Conservation (phyloP, 2,888 invertebrate genomes). For the Archips xylosteana region DNA sequence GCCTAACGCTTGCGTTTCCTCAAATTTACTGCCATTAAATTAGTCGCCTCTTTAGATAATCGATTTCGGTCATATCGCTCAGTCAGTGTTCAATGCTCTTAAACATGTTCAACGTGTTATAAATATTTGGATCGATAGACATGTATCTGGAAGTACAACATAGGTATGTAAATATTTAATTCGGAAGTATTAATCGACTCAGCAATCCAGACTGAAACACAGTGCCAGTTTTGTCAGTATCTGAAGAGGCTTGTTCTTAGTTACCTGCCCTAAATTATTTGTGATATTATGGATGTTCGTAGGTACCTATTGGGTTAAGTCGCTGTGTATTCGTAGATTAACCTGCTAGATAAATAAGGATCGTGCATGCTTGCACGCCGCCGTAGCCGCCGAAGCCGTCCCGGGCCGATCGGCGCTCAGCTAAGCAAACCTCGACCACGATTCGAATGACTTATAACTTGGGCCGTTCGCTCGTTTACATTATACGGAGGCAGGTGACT, state of each 20-base stretch:
- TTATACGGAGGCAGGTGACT: too few relatives aligned
- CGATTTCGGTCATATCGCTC: constrained; percentile 3
- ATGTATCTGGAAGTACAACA: constrained; percentile 15
- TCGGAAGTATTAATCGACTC: constrained; percentile 39
- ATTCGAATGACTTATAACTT: too few relatives aligned
- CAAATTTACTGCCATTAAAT: constrained; percentile 78
- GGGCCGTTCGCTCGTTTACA: too few relatives aligned
- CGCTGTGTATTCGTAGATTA: constrained; percentile 39
- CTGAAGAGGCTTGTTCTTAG: constrained; percentile 74
- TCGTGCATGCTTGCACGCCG: constrained; percentile 44
- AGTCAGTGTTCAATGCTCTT: not conserved
- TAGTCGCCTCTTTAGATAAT: constrained; percentile 76
- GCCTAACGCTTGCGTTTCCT: constrained; percentile 50
- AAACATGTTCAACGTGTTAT: constrained; percentile 19
- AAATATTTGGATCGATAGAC: not conserved
- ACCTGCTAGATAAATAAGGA: constrained; percentile 39
- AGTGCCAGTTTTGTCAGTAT: constrained; percentile 48
- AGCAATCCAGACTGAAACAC: constrained; percentile 45
- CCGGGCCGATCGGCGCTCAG: constrained; percentile 42
- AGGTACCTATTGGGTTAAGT: constrained; percentile 54
- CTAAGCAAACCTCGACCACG: constrained; percentile 17
- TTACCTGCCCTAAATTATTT: constrained; percentile 80
- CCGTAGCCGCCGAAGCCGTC: constrained; percentile 42
- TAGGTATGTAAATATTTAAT: constrained; percentile 36
- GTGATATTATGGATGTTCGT: constrained; percentile 75